These are phyloP conservation scores for Zaprionus africanus DNA, from an alignment of 1,140 invertebrate species.

Conservation along the genomic window DNA sequence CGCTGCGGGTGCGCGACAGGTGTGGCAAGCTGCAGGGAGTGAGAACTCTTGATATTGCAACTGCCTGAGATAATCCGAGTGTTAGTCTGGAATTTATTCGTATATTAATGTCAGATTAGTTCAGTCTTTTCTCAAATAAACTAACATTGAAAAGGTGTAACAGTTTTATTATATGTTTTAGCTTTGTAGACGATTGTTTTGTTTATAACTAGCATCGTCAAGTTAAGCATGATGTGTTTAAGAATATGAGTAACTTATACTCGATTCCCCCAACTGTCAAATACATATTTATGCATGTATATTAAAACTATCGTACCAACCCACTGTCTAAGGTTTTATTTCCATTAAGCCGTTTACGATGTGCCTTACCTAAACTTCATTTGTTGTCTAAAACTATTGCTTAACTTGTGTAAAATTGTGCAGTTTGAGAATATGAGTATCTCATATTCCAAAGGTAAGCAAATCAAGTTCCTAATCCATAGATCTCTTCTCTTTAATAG, in stretches of 20 bases:
- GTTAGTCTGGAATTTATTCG: background rate
- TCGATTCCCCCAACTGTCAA: too few species aligned
- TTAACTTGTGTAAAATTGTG: background rate
- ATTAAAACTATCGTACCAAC: too few species aligned
- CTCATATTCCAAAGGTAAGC: background rate
- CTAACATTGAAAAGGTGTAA: background rate
- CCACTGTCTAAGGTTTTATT: too few species aligned
- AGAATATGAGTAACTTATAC: too few species aligned
- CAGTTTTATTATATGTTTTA: too few species aligned
- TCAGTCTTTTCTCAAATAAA: background rate
- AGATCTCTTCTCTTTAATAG: background rate
- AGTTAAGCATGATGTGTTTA: too few species aligned
- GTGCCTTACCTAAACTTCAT: too few species aligned
- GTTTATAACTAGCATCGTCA: background rate
- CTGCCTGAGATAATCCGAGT: background rate
- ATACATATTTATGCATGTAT: too few species aligned
- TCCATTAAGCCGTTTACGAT: too few species aligned
- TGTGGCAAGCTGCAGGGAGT: background rate
- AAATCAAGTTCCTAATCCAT: background rate
- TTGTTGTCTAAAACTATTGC: background rate
- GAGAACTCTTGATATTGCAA: background rate
- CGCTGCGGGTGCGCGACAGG: background rate
- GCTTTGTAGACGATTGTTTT: too few species aligned
- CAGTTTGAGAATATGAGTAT: background rate
- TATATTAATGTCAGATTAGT: background rate